Base-by-base conservation (phyloP, 2,797 vertebrate genomes). In the Spinibarbus caldwelli region DNA sequence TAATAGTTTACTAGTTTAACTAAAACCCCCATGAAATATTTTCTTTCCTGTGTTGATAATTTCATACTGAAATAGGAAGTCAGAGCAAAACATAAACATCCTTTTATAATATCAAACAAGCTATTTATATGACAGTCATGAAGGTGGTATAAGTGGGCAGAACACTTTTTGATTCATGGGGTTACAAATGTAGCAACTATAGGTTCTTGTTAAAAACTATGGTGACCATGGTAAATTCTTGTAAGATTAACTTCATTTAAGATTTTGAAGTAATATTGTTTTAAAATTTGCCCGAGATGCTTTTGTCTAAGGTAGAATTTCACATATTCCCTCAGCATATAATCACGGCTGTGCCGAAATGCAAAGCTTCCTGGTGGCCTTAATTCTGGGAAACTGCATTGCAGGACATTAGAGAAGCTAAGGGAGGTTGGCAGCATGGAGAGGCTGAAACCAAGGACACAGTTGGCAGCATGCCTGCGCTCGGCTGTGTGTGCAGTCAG, bases 391-490 rank as follows among this genome's bases (percentile, higher is more conserved):
- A 83, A 83, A 86, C 76, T 83, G 52, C 77, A 83, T 82, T 83
- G 81, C 70, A 85, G 80, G 80, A 83, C 59, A 73, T 80, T 77
- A 64, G 84, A 83, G 87, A 79, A 75, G 77, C 66, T 70, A 78
- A 80, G 87, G 49, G 77, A 89, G 84, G 75, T 75, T 89, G 88
- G 86, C 76, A 85, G 80, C 54, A 84, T 85, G 82, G 79, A 76
- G 70, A 68, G 76, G 85, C 76, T 84, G 67, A 80, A 80, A 88
- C 70, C 57, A 57, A 86, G 89, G 91, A 89, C 92, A 93, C 90
- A 93, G 92, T 92, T 93, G 93, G 92, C 93, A 89, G 85, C 67
- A 49, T 87, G 90, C 87, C 85, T 84, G 86, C 26, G 85, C 85
- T 87, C 59, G 73, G 72, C 78, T 73, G 77, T 89, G n/a, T n/a